Percentiles rank a stretch among this genome's conserved stretches.
Evolutionary conservation across 2,113 vertebrate genomes (phyloP).

Genomic region (Pituophis catenifer): DNA sequence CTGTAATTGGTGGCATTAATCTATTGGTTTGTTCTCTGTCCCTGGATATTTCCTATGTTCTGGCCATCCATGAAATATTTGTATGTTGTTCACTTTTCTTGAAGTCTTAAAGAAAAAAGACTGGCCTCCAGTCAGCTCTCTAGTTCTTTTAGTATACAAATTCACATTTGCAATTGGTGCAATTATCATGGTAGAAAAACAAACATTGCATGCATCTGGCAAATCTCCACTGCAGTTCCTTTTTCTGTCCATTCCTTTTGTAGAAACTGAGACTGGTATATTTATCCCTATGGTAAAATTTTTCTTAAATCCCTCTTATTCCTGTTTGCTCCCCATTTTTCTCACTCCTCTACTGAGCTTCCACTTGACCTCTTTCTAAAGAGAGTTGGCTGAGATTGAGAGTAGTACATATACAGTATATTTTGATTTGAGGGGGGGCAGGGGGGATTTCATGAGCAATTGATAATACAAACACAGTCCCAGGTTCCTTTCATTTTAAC

Average conservation of each 20-base stretch:
- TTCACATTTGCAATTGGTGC: not conserved
- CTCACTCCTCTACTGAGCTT: not conserved
- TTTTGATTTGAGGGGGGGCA: constrained; percentile 32
- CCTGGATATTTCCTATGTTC: not conserved
- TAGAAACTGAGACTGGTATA: not conserved
- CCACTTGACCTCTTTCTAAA: not conserved
- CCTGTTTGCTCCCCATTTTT: not conserved
- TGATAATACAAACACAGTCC: constrained; percentile 45
- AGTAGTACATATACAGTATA: constrained; percentile 32
- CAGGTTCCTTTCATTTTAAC: constrained; percentile 51
- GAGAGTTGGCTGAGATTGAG: not conserved
- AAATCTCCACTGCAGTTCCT: not conserved
- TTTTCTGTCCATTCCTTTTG: not conserved
- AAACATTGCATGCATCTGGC: not conserved
- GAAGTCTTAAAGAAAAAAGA: not conserved
- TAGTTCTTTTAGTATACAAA: not conserved
- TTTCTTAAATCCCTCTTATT: not conserved
- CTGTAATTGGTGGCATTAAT: not conserved
- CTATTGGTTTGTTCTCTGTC: not conserved
- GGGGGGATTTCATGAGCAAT: not conserved
- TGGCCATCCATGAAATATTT: not conserved
- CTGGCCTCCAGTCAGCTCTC: not conserved
- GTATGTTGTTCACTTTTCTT: not conserved
- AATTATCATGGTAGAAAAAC: not conserved
- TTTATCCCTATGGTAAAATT: not conserved